Percentiles rank a stretch among this genome's conserved stretches.
These are phyloP conservation scores for Meloidogyne exigua DNA, from an alignment of 1,140 invertebrate genomes.

Conservation along the genomic window DNA sequence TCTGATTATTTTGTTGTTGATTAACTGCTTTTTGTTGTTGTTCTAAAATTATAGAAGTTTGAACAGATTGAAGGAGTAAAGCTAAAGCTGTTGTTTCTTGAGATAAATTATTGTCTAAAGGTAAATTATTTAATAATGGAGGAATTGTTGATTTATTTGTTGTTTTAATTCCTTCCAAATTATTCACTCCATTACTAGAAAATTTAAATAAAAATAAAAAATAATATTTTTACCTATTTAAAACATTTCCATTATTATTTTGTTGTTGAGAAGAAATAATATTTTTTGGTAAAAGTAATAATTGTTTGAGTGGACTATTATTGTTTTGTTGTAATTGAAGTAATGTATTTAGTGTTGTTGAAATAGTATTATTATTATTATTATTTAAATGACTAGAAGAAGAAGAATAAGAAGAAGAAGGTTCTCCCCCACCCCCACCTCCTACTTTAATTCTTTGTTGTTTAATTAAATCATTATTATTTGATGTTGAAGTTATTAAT, in stretches of 20 bases:
- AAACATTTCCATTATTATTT: not conserved
- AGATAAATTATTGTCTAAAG: not conserved
- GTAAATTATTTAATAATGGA: not conserved
- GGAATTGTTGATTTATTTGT: not conserved
- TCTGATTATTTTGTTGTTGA: not conserved
- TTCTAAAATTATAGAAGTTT: constrained; percentile 32
- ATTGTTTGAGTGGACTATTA: not conserved
- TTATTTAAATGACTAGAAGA: not conserved
- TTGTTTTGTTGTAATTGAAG: constrained; percentile 2
- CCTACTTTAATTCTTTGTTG: not conserved
- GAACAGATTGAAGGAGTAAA: constrained; percentile 32
- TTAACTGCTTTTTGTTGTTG: constrained; percentile 32
- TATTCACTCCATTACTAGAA: not conserved
- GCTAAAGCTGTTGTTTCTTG: constrained; percentile 19
- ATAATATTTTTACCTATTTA: not conserved
- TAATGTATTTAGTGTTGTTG: not conserved
- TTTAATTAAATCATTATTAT: not conserved
- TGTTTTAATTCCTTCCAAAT: not conserved
- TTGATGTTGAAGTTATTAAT: not conserved
- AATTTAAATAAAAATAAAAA: not conserved
- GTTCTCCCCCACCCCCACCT: not conserved
- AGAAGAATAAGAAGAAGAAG: too few relatives aligned
- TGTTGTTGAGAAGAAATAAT: not conserved
- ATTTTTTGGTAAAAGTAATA: constrained; percentile 5
- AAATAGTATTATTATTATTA: not conserved